Evolutionary conservation across 1,140 invertebrate species (phyloP), one percentile per base, ranked within the genome.

Genomic region (Globodera rostochiensis): DNA sequence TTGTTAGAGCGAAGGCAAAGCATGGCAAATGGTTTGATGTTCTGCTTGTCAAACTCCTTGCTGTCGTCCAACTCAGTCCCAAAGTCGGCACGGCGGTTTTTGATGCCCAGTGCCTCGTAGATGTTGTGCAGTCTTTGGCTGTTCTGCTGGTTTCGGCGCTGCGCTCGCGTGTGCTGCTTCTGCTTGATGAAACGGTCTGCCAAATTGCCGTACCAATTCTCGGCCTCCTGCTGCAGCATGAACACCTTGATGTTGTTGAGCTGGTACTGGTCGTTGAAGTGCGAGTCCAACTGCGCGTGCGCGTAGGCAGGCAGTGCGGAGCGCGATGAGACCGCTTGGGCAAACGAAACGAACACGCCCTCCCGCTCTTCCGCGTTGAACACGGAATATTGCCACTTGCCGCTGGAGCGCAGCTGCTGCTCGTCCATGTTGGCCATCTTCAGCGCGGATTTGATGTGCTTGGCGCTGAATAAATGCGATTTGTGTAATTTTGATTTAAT

Each of bases 21-120:
- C 85, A 84, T 86, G 45, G 74, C 83, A 46, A 86, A 85, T 45
- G 85, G 86, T 47, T 84, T n/a, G 15, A 84, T 60, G 2, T 73
- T 49, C n/a, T 53, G 15, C 36, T 78, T 67, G 36, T 25, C 46
- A 21, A n/a, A 64, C 70, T 86, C 57, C 49, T 53, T 83, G 50
- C 7, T 84, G 7, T 78, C 50, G 73, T 57, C 25, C n/a, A 25
- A 21, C 47, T 80, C 46, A 9, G 45, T 47, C 15, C 19, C 19
- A 21, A 60, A 60, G 11, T 9, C 36, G 21, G 80, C 7, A 46
- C 73, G 82, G 9, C 82, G 84, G 82, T 47, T 83, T 73, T 83
- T 84, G 77, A 84, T 84, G 53, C 82, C 82, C 45, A 84, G 50
- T 25, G 53, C 9, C 15, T 21, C 36, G 46, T 80, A 79, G 13